Base-by-base conservation (phyloP, 2,888 invertebrate genomes). In the Ectemnius continuus region DNA sequence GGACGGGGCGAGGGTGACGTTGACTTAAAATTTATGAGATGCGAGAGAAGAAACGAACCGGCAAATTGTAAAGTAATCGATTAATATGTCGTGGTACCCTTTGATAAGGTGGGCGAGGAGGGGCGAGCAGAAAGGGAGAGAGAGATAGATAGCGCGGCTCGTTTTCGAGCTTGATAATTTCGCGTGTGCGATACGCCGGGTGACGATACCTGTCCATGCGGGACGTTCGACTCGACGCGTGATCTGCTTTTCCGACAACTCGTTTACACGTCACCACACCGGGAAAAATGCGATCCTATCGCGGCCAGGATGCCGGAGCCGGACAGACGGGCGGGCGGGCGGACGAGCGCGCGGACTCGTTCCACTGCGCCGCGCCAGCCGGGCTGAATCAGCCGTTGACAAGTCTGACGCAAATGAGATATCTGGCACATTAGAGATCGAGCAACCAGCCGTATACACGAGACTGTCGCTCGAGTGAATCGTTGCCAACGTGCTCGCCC, bases 351-450 rank as follows among this genome's bases (percentile, higher is more conserved):
- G 23, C 52, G 52, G n/a, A 52, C 52, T 14, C 52, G 52, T 52
- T 36, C n/a, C 52, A 52, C 52, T 13, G 52, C n/a, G n/a, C 6
- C 36, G 36, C n/a, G 16, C 52, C 13, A 6, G 16, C 52, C 52
- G 14, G 52, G 52, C 52, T 52, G 36, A 36, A 36, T 36, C 36
- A 36, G 36, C 36, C 52, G 52, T 13, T 14, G 52, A 16, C 11
- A 16, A 16, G 16, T 52, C 52, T 36, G 52, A 52, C 52, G 52
- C 52, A 64, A 73, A 70, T 71, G 73, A 64, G 61, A 64, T 61
- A 63, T 64, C 70, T 56, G 56, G 62, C 72, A 73, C 63, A 18
- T 28, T 56, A 47, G 46, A n/a, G 60, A 52, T 71, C 59, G 56
- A 63, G 47, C 71, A 64, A 71, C 58, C 58, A 20, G 59, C 28